Base-by-base conservation (phyloP, 2,797 vertebrate genomes). In the Crocidura indochinensis region DNA sequence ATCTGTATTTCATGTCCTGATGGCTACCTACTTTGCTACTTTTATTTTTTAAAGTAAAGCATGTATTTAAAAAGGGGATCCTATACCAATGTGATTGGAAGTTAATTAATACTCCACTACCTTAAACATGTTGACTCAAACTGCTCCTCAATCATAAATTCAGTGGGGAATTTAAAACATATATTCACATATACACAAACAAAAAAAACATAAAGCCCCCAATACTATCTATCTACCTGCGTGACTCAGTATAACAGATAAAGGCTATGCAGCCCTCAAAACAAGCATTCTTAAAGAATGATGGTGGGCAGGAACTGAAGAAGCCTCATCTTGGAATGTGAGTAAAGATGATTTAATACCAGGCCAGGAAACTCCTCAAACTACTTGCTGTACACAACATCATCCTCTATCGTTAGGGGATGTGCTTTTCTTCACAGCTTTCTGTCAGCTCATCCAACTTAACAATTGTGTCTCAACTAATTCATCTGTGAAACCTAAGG, bases 41-140 rank as follows among this genome's bases (percentile, higher is more conserved):
- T 92, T 65, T 53, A 83, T 44, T 68, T 92, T 65, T 20, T 60
- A 60, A 51, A 20, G 56, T 60, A 20, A 60, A 51, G 8, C 71
- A 49, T 6, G 46, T n/a, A 87, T 47, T 79, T 72, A 68, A 44
- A 92, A 92, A 84, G 14, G 8, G 88, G 56, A 83, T 31, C 60
- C 75, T 15, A 26, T 74, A 31, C 0, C 64, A 22, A 24, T 17
- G 27, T 77, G 51, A 75, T 9, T 47, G 49, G 14, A 72, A 62
- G 76, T 15, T 46, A 47, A 15, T 44, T 38, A 62, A 12, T 60
- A 46, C 6, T 88, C 17, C 27, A 51, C 24, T 67, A 90, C 64
- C 51, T 17, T 56, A 24, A 92, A 56, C 68, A 81, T 62, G 68
- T 53, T 67, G 83, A 90, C 75, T 69, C 10, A 93, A 64, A 29